These are phyloP conservation scores for Apus apus DNA, from an alignment of 2,113 vertebrate species.

Conservation along the genomic window DNA sequence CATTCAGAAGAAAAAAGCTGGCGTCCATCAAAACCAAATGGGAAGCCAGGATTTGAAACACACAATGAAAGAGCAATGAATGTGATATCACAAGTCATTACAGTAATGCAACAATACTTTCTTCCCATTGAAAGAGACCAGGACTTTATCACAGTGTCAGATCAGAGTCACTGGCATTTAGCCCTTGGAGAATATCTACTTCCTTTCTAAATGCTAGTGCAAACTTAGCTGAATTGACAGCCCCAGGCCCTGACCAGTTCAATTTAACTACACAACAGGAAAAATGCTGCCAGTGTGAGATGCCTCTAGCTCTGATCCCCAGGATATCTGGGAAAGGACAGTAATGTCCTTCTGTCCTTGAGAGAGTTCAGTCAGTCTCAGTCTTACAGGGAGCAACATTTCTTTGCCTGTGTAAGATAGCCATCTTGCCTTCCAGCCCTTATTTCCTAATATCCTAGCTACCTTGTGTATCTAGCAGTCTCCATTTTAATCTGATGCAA, in stretches of 20 bases:
- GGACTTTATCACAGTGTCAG: not conserved
- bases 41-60: not conserved
- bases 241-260: not conserved
- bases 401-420: not conserved
- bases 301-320: not conserved
- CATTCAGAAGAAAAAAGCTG: not conserved
- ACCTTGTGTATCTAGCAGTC: not conserved
- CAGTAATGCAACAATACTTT: not conserved
- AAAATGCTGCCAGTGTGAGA: not conserved
- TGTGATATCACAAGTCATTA: not conserved
- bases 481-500: not conserved
- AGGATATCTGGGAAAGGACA: not conserved
- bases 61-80: not conserved
- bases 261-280: not conserved
- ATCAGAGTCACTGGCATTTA: not conserved
- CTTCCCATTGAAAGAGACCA: not conserved
- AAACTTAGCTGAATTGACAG: slow-evolving; percentile 10
- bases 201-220: not conserved
- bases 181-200: not conserved
- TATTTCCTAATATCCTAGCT: not conserved
- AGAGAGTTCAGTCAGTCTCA: not conserved
- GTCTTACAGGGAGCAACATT: not conserved
- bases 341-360: not conserved
- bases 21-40: not conserved
- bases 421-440: not conserved